Conservation (phyloP, 2,113 vertebrate genomes). For the Cygnus atratus region DNA sequence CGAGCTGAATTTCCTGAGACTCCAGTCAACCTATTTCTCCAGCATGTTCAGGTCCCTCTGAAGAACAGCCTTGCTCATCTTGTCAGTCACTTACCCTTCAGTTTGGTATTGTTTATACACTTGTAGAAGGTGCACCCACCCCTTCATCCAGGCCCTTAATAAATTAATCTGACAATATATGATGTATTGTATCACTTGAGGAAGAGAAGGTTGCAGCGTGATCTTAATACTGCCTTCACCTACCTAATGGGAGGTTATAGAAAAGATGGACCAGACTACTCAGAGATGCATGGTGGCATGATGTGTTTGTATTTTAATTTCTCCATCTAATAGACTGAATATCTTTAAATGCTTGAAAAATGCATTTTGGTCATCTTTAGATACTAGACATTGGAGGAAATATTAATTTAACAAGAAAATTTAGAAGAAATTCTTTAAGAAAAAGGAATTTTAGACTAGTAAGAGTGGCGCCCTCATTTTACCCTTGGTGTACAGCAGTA, state of each 20-base stretch:
- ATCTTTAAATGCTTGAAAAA: not conserved
- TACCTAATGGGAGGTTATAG: not conserved
- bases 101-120: not conserved
- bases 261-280: not conserved
- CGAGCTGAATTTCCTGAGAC: not conserved
- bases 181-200: not conserved
- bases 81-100: not conserved
- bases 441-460: not conserved
- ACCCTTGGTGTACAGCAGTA: not conserved
- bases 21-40: not conserved
- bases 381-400: not conserved
- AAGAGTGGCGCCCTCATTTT: not conserved
- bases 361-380: not conserved
- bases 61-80: not conserved
- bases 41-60: not conserved
- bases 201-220: not conserved
- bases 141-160: not conserved
- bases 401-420: not conserved
- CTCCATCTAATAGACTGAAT: not conserved
- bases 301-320: not conserved
- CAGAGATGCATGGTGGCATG: not conserved
- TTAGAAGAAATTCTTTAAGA: not conserved
- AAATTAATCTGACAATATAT: not conserved
- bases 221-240: not conserved
- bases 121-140: not conserved